These are phyloP conservation scores for Meiosimyza decipiens DNA, from an alignment of 2,888 invertebrate species.

Conservation along the genomic window DNA sequence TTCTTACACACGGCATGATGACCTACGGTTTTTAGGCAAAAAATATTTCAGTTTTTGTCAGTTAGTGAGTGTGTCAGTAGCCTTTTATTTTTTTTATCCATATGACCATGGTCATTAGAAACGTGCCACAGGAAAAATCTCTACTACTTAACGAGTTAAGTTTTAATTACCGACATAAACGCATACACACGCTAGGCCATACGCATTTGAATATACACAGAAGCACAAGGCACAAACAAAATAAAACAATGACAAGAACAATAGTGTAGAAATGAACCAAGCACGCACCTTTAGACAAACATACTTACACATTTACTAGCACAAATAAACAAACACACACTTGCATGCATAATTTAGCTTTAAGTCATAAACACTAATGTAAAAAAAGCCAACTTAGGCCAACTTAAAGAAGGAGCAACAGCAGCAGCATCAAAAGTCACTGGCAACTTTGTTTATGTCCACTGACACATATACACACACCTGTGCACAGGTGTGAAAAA, in stretches of 20 bases:
- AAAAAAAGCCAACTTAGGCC: not conserved
- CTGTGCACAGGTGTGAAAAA: not conserved
- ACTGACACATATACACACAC: not conserved
- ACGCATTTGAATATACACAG: conserved; percentile 21
- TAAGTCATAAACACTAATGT: not conserved
- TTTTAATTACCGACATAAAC: conserved; percentile 40
- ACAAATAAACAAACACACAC: not conserved
- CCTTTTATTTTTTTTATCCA: no score
- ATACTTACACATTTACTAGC: not conserved
- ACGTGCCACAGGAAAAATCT: conserved; percentile 4
- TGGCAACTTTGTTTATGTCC: not conserved
- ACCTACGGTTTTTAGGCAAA: no score
- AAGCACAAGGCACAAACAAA: not conserved
- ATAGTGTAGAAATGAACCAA: no score
- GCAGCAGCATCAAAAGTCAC: not conserved
- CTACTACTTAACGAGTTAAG: conserved; percentile 36
- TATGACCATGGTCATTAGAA: not conserved
- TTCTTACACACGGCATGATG: no score
- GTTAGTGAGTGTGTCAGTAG: no score
- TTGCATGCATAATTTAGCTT: not conserved
- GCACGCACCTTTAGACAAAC: not conserved
- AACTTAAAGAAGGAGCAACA: not conserved
- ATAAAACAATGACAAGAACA: no score
- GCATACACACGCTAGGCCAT: conserved; percentile 28
- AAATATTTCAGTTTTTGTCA: no score